Evolutionary conservation across 2,888 invertebrate genomes (phyloP), one percentile per base, ranked within the genome.

Genomic region (Nowickia ferox): DNA sequence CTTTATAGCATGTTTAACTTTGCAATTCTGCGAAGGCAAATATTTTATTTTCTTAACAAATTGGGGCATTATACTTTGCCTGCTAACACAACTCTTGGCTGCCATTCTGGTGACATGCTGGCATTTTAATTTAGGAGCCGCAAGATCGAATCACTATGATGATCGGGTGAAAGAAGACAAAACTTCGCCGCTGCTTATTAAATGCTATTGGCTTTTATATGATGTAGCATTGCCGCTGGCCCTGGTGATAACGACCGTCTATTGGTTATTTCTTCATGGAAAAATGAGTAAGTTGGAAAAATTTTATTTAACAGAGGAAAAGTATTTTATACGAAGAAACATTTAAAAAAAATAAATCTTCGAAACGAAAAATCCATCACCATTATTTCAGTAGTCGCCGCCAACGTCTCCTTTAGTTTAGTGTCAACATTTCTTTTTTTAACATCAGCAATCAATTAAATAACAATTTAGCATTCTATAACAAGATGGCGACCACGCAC

Each of bases 241-340:
- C 0, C 93, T 96, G 85, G 95, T 95, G 84, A 96, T 97, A 88
- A 96, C 96, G 2, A 93, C 95, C 4, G 94, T 96, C 53, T 97
- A 97, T 92, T 97, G 97, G 97, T 91, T 94, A 17, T 90, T 92
- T 81, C 88, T 93, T 15, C 90, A 92, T 83, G 92, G 92, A 10
- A 91, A 89, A 53, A 91, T 91, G 89, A 90, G 92, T 92, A 84
- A 90, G 92, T 91, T 11, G 30, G 6, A 30, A 5, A 30, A 30
- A 6, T 0, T 30, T 30, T 6, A 30, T 30, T 30, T 30, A 30
- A 30, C 6, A 6, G 5, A 30, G 6, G 30, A 30, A 30, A 30
- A 30, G 6, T 1, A 30, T 30, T 30, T 30, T 30, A 30, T 30
- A 30, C 30, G 4, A 30, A 30, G 2, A 22, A 2, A 2, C 2